A percentile compares a stretch with the other conserved stretches of the same genome.
Evolutionary conservation across 2,797 vertebrate genomes (phyloP).

Genomic region (Scolopax rusticola): DNA sequence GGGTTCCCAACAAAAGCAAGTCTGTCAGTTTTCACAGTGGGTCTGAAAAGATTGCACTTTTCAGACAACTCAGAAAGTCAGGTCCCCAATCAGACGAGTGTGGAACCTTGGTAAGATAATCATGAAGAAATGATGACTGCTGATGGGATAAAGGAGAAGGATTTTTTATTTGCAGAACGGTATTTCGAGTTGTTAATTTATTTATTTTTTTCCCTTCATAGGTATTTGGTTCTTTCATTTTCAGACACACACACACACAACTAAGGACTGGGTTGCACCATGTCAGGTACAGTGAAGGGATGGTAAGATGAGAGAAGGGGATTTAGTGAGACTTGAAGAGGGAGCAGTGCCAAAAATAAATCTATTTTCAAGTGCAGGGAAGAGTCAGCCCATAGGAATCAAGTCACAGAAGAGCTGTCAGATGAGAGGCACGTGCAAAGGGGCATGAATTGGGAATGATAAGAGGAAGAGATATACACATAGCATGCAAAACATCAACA

Average conservation of each 20-base stretch:
- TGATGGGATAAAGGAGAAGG: not conserved
- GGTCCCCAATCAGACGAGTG: not conserved
- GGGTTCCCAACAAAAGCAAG: not conserved
- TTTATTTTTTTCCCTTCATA: not conserved
- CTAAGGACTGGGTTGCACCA: not conserved
- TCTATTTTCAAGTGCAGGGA: not conserved
- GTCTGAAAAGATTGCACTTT: not conserved
- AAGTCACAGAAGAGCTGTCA: not conserved
- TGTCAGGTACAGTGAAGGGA: not conserved
- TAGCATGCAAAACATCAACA: not conserved
- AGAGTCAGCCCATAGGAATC: not conserved
- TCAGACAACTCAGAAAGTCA: not conserved
- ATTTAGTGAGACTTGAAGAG: not conserved
- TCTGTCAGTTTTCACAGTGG: not conserved
- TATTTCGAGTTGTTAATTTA: not conserved
- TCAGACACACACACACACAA: not conserved
- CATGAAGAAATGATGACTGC: not conserved
- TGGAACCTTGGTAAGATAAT: not conserved
- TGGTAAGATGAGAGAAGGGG: not conserved
- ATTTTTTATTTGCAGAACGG: not conserved
- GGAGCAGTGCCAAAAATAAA: not conserved
- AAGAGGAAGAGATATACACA: not conserved
- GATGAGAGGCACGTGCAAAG: not conserved
- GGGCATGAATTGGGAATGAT: not conserved
- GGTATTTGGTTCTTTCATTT: not conserved